Conservation (phyloP, 2,797 vertebrate genomes). For the Periophthalmus magnuspinnatus region DNA sequence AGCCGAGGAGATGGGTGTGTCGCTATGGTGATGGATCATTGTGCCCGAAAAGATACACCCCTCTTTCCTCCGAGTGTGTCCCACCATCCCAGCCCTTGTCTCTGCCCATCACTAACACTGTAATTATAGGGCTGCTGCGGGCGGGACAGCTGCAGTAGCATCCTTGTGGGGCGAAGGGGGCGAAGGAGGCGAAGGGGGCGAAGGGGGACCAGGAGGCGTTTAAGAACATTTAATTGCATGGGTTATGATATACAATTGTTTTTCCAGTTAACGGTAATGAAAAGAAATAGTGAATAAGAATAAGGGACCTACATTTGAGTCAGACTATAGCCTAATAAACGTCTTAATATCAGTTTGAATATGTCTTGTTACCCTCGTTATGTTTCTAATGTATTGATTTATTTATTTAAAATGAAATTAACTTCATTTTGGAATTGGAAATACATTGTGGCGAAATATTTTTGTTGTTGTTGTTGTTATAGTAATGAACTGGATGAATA, state of each 20-base stretch:
- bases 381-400: no score
- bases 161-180: constrained; percentile 47
- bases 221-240: background rate
- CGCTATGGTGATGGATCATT: constrained; percentile 73
- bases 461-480: no score
- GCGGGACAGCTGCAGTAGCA: constrained; percentile 70
- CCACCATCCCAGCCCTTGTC: constrained; percentile 49
- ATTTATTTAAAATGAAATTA: no score
- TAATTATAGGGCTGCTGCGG: constrained; percentile 73
- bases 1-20: constrained; percentile 57
- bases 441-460: no score
- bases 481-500: no score
- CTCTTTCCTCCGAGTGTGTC: constrained; percentile 33
- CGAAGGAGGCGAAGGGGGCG: no score
- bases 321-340: no score
- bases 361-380: no score
- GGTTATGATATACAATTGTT: background rate
- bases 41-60: constrained; percentile 41
- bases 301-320: no score
- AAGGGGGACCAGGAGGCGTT: background rate
- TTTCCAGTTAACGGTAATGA: background rate
- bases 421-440: no score
- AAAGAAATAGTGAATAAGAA: no score
- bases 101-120: constrained; percentile 72
- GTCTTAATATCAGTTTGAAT: no score